These are phyloP conservation scores for Trichopoda pennipes DNA, from an alignment of 2,888 invertebrate genomes.

Conservation along the genomic window DNA sequence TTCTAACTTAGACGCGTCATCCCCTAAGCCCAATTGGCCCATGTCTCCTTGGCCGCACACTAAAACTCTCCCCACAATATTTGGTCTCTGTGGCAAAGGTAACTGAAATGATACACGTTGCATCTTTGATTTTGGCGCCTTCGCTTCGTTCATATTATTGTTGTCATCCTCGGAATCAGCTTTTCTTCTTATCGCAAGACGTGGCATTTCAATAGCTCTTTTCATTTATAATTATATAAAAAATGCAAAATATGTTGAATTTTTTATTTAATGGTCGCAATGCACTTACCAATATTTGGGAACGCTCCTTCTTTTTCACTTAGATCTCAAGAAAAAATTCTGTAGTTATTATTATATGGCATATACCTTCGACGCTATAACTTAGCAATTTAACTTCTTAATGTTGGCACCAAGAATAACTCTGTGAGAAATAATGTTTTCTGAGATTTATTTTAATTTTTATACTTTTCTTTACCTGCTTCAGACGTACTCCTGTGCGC, in stretches of 20 bases:
- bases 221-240: neutral
- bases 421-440: slow-evolving; percentile 6
- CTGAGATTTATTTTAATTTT: slow-evolving; percentile 4
- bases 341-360: neutral
- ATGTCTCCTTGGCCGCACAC: slow-evolving; percentile 93
- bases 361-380: slow-evolving; percentile 11
- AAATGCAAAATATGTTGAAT: neutral
- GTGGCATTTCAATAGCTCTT: slow-evolving; percentile 63
- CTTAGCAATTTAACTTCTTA: slow-evolving; percentile 1
- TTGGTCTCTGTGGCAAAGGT: slow-evolving; percentile 78
- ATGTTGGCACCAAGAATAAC: neutral
- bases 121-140: slow-evolving; percentile 71
- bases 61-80: slow-evolving; percentile 84
- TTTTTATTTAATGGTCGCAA: neutral
- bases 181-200: slow-evolving; percentile 69
- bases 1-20: slow-evolving; percentile 86
- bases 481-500: slow-evolving; percentile 28
- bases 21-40: slow-evolving; percentile 94
- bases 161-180: slow-evolving; percentile 63
- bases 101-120: slow-evolving; percentile 73
- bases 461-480: slow-evolving; percentile 22
- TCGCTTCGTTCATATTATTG: slow-evolving; percentile 70
- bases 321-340: neutral
- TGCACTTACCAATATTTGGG: slow-evolving; percentile 22
- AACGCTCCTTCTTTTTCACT: neutral